Conservation (phyloP, 2,888 invertebrate species). For the Andrena fulva region DNA sequence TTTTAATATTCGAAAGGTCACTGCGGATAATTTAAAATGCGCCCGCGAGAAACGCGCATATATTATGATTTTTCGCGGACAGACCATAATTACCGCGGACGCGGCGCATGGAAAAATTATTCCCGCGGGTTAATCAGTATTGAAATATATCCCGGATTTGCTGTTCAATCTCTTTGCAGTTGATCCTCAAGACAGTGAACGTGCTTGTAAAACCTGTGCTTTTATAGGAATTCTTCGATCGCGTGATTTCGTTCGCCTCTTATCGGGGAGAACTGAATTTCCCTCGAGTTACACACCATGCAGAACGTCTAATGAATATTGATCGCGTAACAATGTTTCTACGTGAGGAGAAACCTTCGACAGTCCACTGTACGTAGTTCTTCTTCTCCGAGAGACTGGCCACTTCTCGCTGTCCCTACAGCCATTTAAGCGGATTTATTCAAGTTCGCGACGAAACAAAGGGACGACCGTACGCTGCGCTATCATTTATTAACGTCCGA, state of each 20-base stretch:
- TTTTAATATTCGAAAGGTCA: slow-evolving; percentile 60
- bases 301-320: neutral
- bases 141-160: slow-evolving; percentile 25
- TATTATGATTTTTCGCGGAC: slow-evolving; percentile 31
- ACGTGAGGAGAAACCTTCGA: neutral
- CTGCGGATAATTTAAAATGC: slow-evolving; percentile 51
- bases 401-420: slow-evolving; percentile 23
- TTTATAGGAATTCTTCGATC: slow-evolving; percentile 3
- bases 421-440: slow-evolving; percentile 64
- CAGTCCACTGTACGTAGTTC: neutral
- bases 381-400: neutral
- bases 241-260: neutral
- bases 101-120: slow-evolving; percentile 34
- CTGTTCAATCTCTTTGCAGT: neutral
- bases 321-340: slow-evolving; percentile 11
- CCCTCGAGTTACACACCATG: slow-evolving; percentile 1
- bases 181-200: neutral
- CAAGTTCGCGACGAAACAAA: slow-evolving; percentile 56
- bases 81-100: slow-evolving; percentile 34
- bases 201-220: neutral
- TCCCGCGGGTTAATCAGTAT: slow-evolving; percentile 28
- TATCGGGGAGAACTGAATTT: neutral
- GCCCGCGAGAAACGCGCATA: neutral
- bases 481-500: slow-evolving; percentile 73
- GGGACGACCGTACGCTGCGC: slow-evolving; percentile 48